These are phyloP conservation scores for Microtus obscurus DNA, from an alignment of 2,797 vertebrate species.

Conservation along the genomic window DNA sequence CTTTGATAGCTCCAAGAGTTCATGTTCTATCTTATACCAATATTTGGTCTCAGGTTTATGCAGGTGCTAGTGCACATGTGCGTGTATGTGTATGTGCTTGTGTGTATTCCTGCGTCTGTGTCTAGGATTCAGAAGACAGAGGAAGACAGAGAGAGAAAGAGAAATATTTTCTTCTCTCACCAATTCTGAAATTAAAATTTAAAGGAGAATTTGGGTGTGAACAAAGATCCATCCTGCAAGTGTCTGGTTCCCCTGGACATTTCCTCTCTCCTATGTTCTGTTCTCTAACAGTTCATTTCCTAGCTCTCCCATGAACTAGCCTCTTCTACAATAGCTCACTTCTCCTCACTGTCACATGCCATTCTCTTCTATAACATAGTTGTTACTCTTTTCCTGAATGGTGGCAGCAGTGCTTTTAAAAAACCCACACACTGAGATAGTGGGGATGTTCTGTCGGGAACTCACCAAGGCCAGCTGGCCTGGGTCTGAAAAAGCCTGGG, in stretches of 20 bases:
- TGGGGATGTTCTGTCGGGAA: too few species aligned
- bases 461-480: too few species aligned
- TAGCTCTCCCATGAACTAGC: background rate
- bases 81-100: background rate
- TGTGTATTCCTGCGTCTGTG: background rate
- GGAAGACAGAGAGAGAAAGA: background rate
- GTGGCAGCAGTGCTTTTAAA: background rate
- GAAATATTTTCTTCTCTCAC: background rate
- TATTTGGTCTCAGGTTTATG: constrained; percentile 22
- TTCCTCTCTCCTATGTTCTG: too few species aligned
- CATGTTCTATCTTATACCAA: background rate
- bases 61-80: too few species aligned
- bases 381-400: background rate
- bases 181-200: constrained; percentile 22
- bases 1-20: background rate
- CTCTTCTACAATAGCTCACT: too few species aligned
- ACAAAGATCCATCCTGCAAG: background rate
- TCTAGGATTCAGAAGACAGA: background rate
- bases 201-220: background rate
- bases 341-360: too few species aligned
- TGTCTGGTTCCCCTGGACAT: too few species aligned
- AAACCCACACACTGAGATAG: too few species aligned
- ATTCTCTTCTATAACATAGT: background rate
- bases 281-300: background rate
- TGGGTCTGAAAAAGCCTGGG: too few species aligned